These are phyloP conservation scores for Halichoerus grypus DNA, from an alignment of 2,113 vertebrate species.

Conservation along the genomic window DNA sequence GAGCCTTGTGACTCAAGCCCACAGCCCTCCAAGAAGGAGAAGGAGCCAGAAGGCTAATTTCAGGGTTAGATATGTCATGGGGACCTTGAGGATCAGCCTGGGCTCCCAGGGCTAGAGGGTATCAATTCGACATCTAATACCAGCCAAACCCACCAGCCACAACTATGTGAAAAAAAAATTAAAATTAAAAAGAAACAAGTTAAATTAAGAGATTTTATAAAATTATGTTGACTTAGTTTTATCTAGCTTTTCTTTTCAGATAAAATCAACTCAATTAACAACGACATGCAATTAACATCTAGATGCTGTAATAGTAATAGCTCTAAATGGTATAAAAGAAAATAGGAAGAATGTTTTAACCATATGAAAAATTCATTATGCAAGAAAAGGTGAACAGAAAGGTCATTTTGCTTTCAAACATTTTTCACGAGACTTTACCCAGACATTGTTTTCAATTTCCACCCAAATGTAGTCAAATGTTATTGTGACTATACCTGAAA, in stretches of 20 bases:
- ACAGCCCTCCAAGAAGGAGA: not conserved
- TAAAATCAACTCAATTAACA: conserved; percentile 5
- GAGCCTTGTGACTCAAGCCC: conserved; percentile 13
- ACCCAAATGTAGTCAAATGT: not conserved
- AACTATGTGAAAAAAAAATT: not conserved
- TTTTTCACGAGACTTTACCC: conserved; percentile 24
- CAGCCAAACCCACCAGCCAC: not conserved
- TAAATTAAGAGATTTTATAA: conserved; percentile 30
- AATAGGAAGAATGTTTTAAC: conserved; percentile 9
- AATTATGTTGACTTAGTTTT: conserved; percentile 39
- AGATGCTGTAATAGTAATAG: not conserved
- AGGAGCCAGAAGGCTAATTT: not conserved
- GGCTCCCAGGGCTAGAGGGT: not conserved
- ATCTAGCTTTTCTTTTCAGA: conserved; percentile 17
- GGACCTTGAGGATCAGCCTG: not conserved
- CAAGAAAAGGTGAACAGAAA: conserved; percentile 7
- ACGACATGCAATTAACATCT: not conserved
- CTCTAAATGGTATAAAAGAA: not conserved
- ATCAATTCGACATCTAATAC: not conserved
- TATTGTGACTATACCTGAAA: conserved; percentile 43
- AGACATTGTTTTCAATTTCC: conserved; percentile 30
- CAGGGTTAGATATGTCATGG: not conserved
- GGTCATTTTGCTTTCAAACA: conserved; percentile 36
- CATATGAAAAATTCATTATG: conserved; percentile 1
- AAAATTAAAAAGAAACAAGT: not conserved